These are phyloP conservation scores for Protomyctophum bolini DNA, from an alignment of 2,113 vertebrate genomes.

Conservation along the genomic window DNA sequence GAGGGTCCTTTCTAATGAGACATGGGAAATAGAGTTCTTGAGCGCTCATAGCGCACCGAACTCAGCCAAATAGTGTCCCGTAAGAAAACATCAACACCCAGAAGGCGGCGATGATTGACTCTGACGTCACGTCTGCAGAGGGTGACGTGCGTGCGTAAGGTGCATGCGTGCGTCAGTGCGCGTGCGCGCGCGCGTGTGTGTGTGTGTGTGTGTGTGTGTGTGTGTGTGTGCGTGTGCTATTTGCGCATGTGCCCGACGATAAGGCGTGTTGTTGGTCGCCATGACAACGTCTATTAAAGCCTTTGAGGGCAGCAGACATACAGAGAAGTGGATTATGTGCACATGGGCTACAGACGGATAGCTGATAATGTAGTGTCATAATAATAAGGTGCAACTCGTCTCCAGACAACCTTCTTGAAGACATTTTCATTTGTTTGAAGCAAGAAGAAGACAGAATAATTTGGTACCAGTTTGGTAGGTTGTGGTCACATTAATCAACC, in stretches of 20 bases:
- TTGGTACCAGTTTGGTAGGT: conserved; percentile 25
- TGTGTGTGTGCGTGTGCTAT: not conserved
- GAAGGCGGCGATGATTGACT: conserved; percentile 23
- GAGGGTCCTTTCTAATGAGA: conserved; percentile 28
- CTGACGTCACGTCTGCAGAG: too few species aligned
- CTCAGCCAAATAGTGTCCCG: accelerated
- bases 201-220: not conserved
- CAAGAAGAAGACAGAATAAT: conserved; percentile 1
- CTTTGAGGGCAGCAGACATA: conserved; percentile 40
- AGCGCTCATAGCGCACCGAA: accelerated
- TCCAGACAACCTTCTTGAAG: not conserved
- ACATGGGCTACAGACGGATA: conserved; percentile 31
- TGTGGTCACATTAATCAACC: too few species aligned
- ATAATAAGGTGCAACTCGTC: conserved; percentile 7
- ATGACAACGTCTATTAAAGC: conserved; percentile 75
- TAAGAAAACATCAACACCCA: conserved; percentile 45
- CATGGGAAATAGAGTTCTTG: conserved; percentile 64
- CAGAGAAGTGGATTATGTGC: conserved; percentile 63
- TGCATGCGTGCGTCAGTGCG: not conserved
- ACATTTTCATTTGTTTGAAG: conserved; percentile 1
- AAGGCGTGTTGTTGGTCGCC: conserved; percentile 74
- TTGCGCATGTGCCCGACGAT: conserved; percentile 62
- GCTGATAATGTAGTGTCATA: conserved; percentile 14
- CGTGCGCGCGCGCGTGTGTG: not conserved
- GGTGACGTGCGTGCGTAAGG: too few species aligned